Evolutionary conservation across 2,113 vertebrate genomes (phyloP).

Genomic region (Chloropsis cyanopogon): DNA sequence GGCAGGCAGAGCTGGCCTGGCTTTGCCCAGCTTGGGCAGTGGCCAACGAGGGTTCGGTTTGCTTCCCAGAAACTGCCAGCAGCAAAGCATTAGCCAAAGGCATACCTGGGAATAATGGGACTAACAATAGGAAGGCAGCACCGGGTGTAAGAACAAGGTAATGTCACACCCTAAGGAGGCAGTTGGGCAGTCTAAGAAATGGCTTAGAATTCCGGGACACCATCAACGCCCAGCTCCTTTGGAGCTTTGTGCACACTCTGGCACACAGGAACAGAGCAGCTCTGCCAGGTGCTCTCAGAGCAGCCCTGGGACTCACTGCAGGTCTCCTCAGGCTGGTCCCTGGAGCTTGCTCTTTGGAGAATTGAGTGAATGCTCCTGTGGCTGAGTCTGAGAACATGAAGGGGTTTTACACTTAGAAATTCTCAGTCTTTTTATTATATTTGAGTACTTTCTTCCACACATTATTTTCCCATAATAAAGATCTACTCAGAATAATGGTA

Average conservation of each 20-base stretch:
- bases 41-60: neutral
- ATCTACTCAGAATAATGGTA: neutral
- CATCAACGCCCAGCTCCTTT: neutral
- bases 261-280: neutral
- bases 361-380: neutral
- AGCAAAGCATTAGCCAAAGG: neutral
- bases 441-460: neutral
- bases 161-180: neutral
- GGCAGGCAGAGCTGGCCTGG: neutral
- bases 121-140: neutral
- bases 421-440: neutral
- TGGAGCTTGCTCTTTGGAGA: neutral
- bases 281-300: neutral
- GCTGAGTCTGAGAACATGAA: neutral
- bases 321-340: fast-evolving
- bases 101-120: neutral
- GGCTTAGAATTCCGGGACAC: neutral
- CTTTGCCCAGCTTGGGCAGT: neutral
- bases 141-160: neutral
- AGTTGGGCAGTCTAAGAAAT: neutral
- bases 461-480: neutral
- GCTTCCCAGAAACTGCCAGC: neutral
- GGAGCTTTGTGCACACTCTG: neutral
- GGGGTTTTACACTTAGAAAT: neutral
- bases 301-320: neutral